Evolutionary conservation across 1,140 invertebrate genomes (phyloP).

Genomic region (Drosophila arizonae): DNA sequence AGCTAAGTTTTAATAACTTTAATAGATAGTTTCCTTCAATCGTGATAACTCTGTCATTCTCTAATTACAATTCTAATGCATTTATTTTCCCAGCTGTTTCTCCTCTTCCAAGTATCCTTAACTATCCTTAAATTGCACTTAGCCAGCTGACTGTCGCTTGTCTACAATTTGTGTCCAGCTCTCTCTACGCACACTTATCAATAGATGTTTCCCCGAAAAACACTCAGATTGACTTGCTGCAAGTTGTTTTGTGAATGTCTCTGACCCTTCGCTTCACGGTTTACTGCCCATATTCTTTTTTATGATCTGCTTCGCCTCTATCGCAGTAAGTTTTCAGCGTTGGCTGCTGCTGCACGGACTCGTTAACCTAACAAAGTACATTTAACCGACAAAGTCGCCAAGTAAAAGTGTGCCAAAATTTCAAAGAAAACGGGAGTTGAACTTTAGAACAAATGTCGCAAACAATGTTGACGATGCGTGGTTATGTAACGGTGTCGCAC

Average conservation of each 20-base stretch:
- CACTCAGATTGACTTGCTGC: conserved; percentile 6
- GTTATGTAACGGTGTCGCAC: neutral
- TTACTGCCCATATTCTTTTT: conserved; percentile 13
- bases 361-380: conserved; percentile 60
- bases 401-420: conserved; percentile 63
- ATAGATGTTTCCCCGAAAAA: conserved; percentile 10
- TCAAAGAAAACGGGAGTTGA: conserved; percentile 16
- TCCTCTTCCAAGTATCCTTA: too few relatives aligned
- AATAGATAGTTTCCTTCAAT: too few relatives aligned
- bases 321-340: conserved; percentile 31
- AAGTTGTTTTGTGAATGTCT: conserved; percentile 17
- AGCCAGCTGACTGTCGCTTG: neutral
- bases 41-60: too few relatives aligned
- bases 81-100: neutral
- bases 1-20: too few relatives aligned
- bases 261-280: neutral
- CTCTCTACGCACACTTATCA: conserved; percentile 17
- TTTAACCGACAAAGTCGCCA: conserved; percentile 62
- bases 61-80: neutral
- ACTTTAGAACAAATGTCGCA: conserved; percentile 22
- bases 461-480: conserved; percentile 45
- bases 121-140: too few relatives aligned
- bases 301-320: conserved; percentile 1
- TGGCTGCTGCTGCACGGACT: conserved; percentile 49
- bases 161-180: conserved; percentile 3